phyloP scores from a whole-genome alignment of 2,888 invertebrate genomes.

The Galerucella nymphaeae region DNA sequence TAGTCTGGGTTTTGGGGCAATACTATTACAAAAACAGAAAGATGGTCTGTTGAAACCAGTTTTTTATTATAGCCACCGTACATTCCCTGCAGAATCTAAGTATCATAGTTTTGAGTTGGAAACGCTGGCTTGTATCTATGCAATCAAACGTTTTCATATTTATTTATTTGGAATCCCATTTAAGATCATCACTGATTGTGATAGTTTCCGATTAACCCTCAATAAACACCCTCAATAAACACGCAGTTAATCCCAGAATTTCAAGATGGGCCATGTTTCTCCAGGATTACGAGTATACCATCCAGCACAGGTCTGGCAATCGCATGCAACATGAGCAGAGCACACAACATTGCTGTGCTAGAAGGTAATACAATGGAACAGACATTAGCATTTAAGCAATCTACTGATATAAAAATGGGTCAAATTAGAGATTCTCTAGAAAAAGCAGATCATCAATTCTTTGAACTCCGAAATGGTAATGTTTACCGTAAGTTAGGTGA shows the following conservation, averaged over 20 bases:
- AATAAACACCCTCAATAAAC: too few relatives aligned
- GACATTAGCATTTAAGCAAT: slow-evolving; percentile 24
- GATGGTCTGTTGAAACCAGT: not conserved
- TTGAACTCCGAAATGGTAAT: slow-evolving; percentile 30
- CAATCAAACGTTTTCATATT: slow-evolving; percentile 31
- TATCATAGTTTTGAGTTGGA: slow-evolving; percentile 28
- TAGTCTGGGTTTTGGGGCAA: slow-evolving; percentile 2
- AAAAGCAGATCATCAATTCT: slow-evolving; percentile 18
- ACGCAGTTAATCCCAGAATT: slow-evolving; percentile 31
- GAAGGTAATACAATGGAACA: slow-evolving; percentile 34
- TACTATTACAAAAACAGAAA: not conserved
- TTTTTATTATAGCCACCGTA: slow-evolving; percentile 1
- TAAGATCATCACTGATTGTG: slow-evolving; percentile 36
- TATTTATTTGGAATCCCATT: slow-evolving; percentile 31
- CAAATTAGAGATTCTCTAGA: slow-evolving; percentile 20
- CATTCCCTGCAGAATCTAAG: not conserved
- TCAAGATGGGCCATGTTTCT: slow-evolving; percentile 34
- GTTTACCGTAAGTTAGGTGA: slow-evolving; percentile 28
- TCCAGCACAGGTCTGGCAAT: slow-evolving; percentile 25
- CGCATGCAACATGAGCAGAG: slow-evolving; percentile 27
- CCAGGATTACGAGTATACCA: slow-evolving; percentile 31
- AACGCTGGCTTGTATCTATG: slow-evolving; percentile 23
- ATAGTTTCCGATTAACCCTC: slow-evolving; percentile 7
- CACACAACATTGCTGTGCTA: slow-evolving; percentile 14
- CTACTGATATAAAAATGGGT: slow-evolving; percentile 22